Evolutionary conservation across 1,140 invertebrate species (phyloP), one percentile per base, ranked within the genome.

Genomic region (Zaprionus ghesquierei): DNA sequence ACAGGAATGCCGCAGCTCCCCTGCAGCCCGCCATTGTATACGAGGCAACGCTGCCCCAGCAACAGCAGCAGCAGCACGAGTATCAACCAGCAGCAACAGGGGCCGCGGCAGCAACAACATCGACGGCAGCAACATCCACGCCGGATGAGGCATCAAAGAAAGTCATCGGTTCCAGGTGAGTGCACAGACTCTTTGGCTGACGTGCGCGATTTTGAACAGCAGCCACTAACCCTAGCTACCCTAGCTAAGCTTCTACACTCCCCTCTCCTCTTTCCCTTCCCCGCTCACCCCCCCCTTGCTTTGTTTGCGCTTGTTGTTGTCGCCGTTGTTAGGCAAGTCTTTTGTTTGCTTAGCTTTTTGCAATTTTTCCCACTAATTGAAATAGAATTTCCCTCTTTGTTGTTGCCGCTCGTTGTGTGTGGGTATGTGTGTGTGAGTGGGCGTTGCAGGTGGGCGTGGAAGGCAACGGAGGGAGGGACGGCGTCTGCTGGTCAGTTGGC

Each of bases 161-260:
- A 89, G 80, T 91, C 77, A 90, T 90, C 74, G 87, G 84, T 86
- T 91, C 90, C 75, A 91, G 87, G 90, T 91, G 81, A 91, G 90
- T 89, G 65, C 84, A 70, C 69, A 60, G 46, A 31, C 74, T 62
- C 51, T 64, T 71, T 71, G 33, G 63, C 53, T 49, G 49, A 60
- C 33, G 46, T 79, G 38, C 62, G 60, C 74, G 74, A 74, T 61
- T 69, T 82, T 51, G 62, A 22, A 22, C 38, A 18, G 6, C 41
- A 46, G 15, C n/a, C 15, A 46, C 41, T 22, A 46, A 46, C 35
- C 35, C 35, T 41, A 50, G 23, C 9, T 8, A 31, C 5, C 1
- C 27, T 29, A 2, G 5, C 27, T 29, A 5, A 29, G 6, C 27
- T 29, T 29, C 9, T n/a, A n/a, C 25, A 12, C 12, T 25, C 12